Evolutionary conservation across 2,888 invertebrate genomes (phyloP).

Genomic region (Epirrhoe tristata): DNA sequence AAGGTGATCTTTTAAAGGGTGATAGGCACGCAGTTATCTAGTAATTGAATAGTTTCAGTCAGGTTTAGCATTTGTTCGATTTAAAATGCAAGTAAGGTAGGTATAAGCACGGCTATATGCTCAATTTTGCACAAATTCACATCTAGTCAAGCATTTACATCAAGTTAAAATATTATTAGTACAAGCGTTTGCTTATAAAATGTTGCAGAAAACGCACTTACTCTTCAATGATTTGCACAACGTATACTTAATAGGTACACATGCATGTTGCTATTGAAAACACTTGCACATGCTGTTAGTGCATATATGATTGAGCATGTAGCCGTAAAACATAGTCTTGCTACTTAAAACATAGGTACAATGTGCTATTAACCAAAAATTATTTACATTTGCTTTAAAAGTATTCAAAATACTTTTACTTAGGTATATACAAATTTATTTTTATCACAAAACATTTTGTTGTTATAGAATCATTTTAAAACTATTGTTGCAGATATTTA

Average conservation of each 20-base stretch:
- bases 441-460: neutral
- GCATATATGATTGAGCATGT: neutral
- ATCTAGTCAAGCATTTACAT: neutral
- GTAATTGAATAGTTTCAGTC: neutral
- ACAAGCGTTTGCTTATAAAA: neutral
- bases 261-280: neutral
- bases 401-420: slow-evolving; percentile 17
- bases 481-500: slow-evolving; percentile 7
- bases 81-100: neutral
- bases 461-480: neutral
- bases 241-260: neutral
- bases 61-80: neutral
- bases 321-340: neutral
- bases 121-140: neutral
- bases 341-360: neutral
- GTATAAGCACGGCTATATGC: neutral
- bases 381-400: slow-evolving; percentile 6
- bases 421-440: slow-evolving; percentile 4
- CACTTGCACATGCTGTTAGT: neutral
- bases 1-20: neutral
- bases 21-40: neutral
- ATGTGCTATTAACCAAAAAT: slow-evolving; percentile 26
- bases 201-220: neutral
- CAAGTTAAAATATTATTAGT: neutral
- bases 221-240: neutral